Conservation (phyloP, 2,113 vertebrate species). For the Heterochromis multidens region DNA sequence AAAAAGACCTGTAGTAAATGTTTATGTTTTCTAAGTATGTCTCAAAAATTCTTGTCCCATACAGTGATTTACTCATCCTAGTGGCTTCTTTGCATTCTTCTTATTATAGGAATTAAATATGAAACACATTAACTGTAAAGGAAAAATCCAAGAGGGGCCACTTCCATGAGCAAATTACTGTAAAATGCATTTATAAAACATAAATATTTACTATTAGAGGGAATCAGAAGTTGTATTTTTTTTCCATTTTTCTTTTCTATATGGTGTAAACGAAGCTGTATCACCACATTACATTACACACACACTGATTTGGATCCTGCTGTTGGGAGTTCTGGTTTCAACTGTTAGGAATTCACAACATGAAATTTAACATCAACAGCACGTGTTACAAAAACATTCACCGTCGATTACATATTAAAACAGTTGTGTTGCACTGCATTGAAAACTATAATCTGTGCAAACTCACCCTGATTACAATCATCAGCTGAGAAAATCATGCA, state of each 20-base stretch:
- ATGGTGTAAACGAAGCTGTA: conserved; percentile 28
- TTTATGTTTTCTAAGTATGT: not conserved
- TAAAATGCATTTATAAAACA: not conserved
- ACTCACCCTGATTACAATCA: conserved; percentile 2
- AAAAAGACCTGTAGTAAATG: not conserved
- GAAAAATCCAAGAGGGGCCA: not conserved
- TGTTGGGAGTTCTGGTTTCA: conserved; percentile 1
- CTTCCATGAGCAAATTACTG: not conserved
- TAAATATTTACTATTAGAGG: not conserved
- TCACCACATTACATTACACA: conserved; percentile 26
- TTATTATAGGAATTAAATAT: not conserved
- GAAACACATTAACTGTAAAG: not conserved
- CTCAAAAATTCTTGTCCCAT: not conserved
- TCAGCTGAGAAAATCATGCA: conserved; percentile 38
- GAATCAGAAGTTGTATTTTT: not conserved
- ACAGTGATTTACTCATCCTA: not conserved
- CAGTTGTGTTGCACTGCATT: conserved; percentile 13
- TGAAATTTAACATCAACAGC: conserved; percentile 4
- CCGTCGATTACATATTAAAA: not conserved
- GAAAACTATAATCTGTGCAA: conserved; percentile 41
- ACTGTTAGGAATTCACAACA: conserved; percentile 18
- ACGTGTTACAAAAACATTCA: conserved; percentile 1
- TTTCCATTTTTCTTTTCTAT: not conserved
- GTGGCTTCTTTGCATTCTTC: not conserved
- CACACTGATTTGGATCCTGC: conserved; percentile 1